Base-by-base conservation (phyloP, 2,797 vertebrate species). In the Adrianichthys oophorus region DNA sequence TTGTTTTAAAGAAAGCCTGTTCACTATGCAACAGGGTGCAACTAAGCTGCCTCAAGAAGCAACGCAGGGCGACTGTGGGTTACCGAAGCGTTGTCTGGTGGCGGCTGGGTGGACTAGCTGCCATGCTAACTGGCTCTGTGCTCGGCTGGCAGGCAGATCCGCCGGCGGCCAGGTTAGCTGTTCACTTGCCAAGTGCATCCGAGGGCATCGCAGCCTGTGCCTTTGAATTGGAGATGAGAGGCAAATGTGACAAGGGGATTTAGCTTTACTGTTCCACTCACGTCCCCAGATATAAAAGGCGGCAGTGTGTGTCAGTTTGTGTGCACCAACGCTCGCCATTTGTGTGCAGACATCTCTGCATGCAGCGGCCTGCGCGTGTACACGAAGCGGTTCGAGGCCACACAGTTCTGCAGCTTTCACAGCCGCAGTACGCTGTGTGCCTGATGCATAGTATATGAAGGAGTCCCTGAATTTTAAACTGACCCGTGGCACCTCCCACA, bases 121-220 rank as follows among this genome's bases (percentile, higher is more conserved):
- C 81, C 78, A 85, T 85, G 81, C 85, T 85, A 87, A 84, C 83
- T 75, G 82, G 72, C 66, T 58, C 40, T 14, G 62, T 41, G 72
- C 79, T 70, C 19, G 48, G 70, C 79, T 83, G 86, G 76, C 75
- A 79, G 70, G 71, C 83, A 56, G 78, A 85, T 51, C 69, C 24
- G 70, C 77, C 73, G 70, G 76, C 62, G 75, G 80, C 73, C 83
- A 80, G 85, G 84, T 88, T 84, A 80, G 82, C 77, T 58, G 76
- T 78, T 81, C 76, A 71, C 80, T 80, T 80, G 85, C 85, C 85
- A 89, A 84, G 85, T 84, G 83, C 81, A 85, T 83, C 82, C 71
- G 77, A 85, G 85, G 88, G 85, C 85, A 83, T 74, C 73, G 53
- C 75, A 59, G 80, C 77, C 78, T 66, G 79, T 65, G 79, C 74